These are phyloP conservation scores for Erpobdella octoculata DNA, from an alignment of 2,888 invertebrate genomes.

Conservation along the genomic window DNA sequence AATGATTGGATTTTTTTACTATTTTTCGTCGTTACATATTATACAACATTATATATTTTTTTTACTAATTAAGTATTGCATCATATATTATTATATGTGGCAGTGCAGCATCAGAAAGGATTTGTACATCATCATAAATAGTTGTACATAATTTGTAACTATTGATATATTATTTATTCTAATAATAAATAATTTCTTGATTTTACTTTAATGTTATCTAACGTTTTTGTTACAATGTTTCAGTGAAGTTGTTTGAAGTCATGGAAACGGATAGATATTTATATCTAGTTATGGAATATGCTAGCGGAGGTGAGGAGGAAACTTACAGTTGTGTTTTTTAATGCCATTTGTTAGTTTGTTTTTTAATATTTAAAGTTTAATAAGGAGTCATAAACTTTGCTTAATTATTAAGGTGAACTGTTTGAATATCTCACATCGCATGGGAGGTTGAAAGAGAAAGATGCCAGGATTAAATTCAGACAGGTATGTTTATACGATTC, in stretches of 20 bases:
- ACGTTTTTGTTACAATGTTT: background rate
- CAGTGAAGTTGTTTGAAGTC: constrained; percentile 73
- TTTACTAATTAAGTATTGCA: too few relatives aligned
- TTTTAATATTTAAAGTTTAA: background rate
- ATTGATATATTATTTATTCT: background rate
- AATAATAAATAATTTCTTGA: background rate
- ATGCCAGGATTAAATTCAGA: constrained; percentile 20
- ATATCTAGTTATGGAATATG: constrained; percentile 99
- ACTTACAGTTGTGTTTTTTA: background rate
- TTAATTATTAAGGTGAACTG: constrained; percentile 9
- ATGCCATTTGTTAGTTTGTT: background rate
- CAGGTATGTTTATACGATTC: constrained; percentile 9
- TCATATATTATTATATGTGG: too few relatives aligned
- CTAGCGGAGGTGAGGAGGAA: constrained; percentile 68
- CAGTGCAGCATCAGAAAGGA: too few relatives aligned
- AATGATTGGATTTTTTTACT: too few relatives aligned
- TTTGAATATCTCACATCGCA: constrained; percentile 20
- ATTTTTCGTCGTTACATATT: too few relatives aligned
- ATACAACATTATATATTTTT: too few relatives aligned
- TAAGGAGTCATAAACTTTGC: background rate
- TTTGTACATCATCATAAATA: too few relatives aligned
- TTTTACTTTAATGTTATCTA: background rate
- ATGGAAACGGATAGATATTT: constrained; percentile 99
- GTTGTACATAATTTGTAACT: background rate
- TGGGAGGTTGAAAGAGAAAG: constrained; percentile 25